A percentile compares a stretch with the other conserved stretches of the same genome.
These are phyloP conservation scores for Hemibagrus wyckioides DNA, from an alignment of 2,113 vertebrate genomes.

Conservation along the genomic window DNA sequence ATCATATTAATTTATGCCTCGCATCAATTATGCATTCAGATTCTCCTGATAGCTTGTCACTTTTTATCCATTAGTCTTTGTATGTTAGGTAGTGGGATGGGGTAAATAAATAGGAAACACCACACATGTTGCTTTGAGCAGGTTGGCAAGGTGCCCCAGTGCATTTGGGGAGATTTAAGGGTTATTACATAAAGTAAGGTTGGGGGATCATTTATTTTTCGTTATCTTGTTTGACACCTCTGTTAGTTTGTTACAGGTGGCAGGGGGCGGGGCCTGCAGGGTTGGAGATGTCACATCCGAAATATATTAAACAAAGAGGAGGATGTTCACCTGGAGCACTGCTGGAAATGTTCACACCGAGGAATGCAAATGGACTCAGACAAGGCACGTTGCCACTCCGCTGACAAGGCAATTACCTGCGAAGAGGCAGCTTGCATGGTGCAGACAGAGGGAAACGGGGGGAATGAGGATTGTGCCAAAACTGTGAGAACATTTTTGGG, in stretches of 20 bases:
- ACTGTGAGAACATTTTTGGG: conserved; percentile 16
- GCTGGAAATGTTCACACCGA: conserved; percentile 38
- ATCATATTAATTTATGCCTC: conserved; percentile 91
- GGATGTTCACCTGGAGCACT: conserved; percentile 55
- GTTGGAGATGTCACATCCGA: conserved; percentile 72
- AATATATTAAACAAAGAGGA: conserved; percentile 71
- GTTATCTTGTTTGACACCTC: conserved; percentile 77
- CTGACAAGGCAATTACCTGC: conserved; percentile 20
- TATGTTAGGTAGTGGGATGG: conserved; percentile 41
- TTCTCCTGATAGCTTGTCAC: conserved; percentile 88
- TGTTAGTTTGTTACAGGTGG: conserved; percentile 72
- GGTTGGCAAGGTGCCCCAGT: conserved; percentile 78
- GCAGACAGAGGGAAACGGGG: neutral
- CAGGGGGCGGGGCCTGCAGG: conserved; percentile 62
- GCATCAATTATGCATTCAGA: conserved; percentile 92
- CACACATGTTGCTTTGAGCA: conserved; percentile 76
- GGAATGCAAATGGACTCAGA: conserved; percentile 47
- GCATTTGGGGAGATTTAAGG: conserved; percentile 82
- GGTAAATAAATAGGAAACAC: conserved; percentile 60
- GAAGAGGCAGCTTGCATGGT: neutral
- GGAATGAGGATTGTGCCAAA: neutral
- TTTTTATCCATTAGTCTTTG: conserved; percentile 86
- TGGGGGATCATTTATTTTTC: conserved; percentile 77
- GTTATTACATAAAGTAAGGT: conserved; percentile 82
- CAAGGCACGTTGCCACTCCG: conserved; percentile 20